Conservation (phyloP, 2,797 vertebrate species). For the Adelosebastes latens region DNA sequence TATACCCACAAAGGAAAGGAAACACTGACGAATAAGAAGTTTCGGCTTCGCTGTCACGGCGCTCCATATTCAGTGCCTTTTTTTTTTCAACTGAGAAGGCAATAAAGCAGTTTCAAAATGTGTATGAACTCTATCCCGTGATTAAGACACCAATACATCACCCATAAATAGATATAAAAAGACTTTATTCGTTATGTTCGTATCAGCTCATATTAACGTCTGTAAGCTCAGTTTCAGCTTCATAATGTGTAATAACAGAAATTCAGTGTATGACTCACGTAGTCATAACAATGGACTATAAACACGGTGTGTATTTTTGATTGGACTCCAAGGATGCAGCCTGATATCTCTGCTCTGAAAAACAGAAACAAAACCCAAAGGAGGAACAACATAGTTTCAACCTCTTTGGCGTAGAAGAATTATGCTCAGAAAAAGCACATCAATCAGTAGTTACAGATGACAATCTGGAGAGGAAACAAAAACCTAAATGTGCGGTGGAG, state of each 20-base stretch:
- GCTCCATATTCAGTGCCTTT: conserved; percentile 18
- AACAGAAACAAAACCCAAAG: conserved; percentile 24
- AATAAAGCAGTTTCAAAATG: conserved; percentile 39
- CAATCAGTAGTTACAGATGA: neutral
- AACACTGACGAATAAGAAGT: conserved; percentile 29
- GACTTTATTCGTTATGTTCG: neutral
- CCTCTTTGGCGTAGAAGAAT: neutral
- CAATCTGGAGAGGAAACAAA: conserved; percentile 6
- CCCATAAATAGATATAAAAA: neutral
- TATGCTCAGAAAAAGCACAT: neutral
- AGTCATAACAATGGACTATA: neutral
- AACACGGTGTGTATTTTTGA: neutral
- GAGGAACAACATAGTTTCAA: conserved; percentile 17
- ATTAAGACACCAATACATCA: neutral
- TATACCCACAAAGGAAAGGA: conserved; percentile 33
- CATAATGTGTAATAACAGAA: conserved; percentile 1
- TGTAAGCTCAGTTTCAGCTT: conserved; percentile 14
- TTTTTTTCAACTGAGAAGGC: neutral
- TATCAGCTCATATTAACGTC: neutral
- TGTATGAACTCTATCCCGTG: neutral
- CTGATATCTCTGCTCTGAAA: neutral
- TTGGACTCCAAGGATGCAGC: neutral
- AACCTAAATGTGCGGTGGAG: conserved; percentile 8
- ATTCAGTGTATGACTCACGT: neutral
- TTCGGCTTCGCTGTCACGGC: neutral